Percentiles rank a stretch among this genome's conserved stretches.
Evolutionary conservation across 2,797 vertebrate species (phyloP).

Genomic region (Pantherophis vulpinus): DNA sequence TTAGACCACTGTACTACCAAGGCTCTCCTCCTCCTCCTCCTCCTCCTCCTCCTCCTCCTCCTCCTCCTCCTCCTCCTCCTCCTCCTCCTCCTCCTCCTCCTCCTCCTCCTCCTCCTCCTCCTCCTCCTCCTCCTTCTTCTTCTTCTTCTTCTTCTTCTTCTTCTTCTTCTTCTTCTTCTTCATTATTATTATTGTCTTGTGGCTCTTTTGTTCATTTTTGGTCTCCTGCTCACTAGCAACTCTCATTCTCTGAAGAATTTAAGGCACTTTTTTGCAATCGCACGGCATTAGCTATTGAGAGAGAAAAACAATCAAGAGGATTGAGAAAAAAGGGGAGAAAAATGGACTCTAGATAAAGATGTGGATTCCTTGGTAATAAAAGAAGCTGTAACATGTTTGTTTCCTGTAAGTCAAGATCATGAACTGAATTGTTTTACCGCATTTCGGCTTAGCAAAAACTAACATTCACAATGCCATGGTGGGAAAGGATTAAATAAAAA

Average conservation of each 20-base stretch:
- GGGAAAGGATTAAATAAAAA: neutral
- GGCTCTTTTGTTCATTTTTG: neutral
- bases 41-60: too few relatives aligned
- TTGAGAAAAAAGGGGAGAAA: neutral
- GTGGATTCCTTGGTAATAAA: neutral
- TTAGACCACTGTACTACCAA: too few relatives aligned
- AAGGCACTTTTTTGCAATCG: conserved; percentile 23
- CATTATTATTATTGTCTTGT: neutral
- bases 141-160: too few relatives aligned
- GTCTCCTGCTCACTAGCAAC: conserved; percentile 15
- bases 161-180: too few relatives aligned
- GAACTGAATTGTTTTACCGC: conserved; percentile 34
- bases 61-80: too few relatives aligned
- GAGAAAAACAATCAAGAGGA: neutral
- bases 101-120: too few relatives aligned
- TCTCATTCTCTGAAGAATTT: conserved; percentile 17
- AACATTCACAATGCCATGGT: conserved; percentile 1
- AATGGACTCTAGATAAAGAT: conserved; percentile 41
- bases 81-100: too few relatives aligned
- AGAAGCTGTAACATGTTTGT: conserved; percentile 29
- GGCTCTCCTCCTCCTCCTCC: too few relatives aligned
- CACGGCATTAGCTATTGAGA: conserved; percentile 25
- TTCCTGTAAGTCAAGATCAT: conserved; percentile 3
- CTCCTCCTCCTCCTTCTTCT: too few relatives aligned
- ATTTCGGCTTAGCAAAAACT: conserved; percentile 31